Evolutionary conservation across 2,888 invertebrate genomes (phyloP).

Genomic region (Drosophila mimica): DNA sequence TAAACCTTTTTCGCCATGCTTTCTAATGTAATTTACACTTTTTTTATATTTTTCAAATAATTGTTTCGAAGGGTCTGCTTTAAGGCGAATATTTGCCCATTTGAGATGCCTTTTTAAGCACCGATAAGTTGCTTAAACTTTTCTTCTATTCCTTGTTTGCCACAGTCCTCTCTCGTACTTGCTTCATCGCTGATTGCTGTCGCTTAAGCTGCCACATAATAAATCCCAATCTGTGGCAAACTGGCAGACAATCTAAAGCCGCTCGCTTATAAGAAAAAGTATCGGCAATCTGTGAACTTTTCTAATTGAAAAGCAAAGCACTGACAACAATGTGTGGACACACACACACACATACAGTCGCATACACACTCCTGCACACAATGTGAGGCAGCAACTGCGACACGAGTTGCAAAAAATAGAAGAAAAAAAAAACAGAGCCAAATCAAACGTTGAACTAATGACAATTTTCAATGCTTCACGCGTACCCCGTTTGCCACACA

Average conservation of each 20-base stretch:
- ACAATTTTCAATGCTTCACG: conserved; percentile 78
- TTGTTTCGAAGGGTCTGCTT: background rate
- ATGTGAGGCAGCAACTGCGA: conserved; percentile 17
- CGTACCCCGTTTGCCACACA: conserved; percentile 45
- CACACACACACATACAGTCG: conserved; percentile 33
- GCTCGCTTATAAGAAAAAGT: conserved; percentile 46
- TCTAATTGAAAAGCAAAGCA: conserved; percentile 74
- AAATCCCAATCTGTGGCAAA: conserved; percentile 48
- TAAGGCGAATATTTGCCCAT: background rate
- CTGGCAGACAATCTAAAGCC: conserved; percentile 48
- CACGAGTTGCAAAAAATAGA: conserved; percentile 25
- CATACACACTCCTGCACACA: background rate
- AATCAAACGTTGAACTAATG: conserved; percentile 76
- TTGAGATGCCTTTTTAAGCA: background rate
- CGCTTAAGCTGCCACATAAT: conserved; percentile 57
- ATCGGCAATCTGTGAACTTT: conserved; percentile 61
- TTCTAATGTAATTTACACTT: conserved; percentile 4
- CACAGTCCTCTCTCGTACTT: conserved; percentile 10
- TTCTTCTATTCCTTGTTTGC: conserved; percentile 12
- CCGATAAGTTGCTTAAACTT: conserved; percentile 2
- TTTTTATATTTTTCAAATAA: background rate
- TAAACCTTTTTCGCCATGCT: conserved; percentile 11
- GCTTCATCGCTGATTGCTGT: conserved; percentile 37
- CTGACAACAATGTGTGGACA: conserved; percentile 13
- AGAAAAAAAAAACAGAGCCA: background rate